Conservation (phyloP, 2,113 vertebrate species). For the Eleginops maclovinus region DNA sequence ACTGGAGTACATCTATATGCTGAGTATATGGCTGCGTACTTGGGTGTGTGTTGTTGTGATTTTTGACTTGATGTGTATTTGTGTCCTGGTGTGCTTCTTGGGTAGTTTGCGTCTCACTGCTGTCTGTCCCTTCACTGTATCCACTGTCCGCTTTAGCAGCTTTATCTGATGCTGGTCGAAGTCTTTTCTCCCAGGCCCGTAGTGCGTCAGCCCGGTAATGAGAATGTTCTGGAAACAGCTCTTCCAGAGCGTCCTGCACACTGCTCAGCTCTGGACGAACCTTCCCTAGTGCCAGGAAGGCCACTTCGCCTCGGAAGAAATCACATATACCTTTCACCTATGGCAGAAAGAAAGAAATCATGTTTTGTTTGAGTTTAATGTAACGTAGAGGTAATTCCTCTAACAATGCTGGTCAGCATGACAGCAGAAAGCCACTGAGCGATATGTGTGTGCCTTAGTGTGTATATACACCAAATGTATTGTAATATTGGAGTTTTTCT, state of each 20-base stretch:
- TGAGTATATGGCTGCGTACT: background rate
- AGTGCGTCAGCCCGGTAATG: constrained; percentile 78
- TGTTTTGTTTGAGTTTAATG: background rate
- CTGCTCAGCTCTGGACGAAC: constrained; percentile 86
- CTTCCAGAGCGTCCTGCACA: constrained; percentile 89
- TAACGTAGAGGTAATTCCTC: background rate
- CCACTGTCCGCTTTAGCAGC: constrained; percentile 84
- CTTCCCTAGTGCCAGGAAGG: constrained; percentile 91
- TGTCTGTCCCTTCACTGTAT: constrained; percentile 73
- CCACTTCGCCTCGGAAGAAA: constrained; percentile 92
- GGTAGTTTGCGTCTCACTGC: constrained; percentile 8
- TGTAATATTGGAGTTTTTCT: background rate
- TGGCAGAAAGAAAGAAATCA: background rate
- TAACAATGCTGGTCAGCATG: background rate
- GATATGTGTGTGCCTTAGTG: background rate
- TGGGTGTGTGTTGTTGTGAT: constrained; percentile 11
- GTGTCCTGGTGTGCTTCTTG: constrained; percentile 28
- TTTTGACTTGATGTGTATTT: constrained; percentile 28
- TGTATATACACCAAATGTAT: background rate
- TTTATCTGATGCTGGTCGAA: constrained; percentile 80
- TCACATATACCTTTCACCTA: constrained; percentile 87
- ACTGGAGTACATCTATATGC: background rate
- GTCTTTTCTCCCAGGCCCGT: constrained; percentile 84
- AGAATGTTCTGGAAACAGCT: constrained; percentile 88
- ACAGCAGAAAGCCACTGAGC: background rate